phyloP scores from a whole-genome alignment of 2,888 invertebrate species.

The Drosophila emarginata region DNA sequence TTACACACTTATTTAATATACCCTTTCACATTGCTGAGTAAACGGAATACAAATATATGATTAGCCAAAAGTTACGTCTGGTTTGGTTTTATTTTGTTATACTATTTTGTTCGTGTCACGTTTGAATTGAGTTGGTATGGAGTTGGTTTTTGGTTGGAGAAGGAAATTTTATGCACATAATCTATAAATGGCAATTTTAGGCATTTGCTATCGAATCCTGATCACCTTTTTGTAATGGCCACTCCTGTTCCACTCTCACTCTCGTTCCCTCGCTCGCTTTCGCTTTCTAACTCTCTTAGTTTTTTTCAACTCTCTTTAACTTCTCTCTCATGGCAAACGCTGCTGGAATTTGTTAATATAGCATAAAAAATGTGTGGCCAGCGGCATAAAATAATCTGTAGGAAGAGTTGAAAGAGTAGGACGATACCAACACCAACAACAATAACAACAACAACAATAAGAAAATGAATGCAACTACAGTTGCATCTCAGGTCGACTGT shows the following conservation, averaged over 20 bases:
- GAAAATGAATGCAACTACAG: conserved; percentile 14
- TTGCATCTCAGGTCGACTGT: conserved; percentile 48
- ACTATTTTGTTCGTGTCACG: conserved; percentile 41
- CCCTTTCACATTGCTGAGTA: neutral
- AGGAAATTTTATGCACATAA: conserved; percentile 53
- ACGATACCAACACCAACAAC: conserved; percentile 40
- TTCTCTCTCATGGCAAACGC: neutral
- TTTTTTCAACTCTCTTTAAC: neutral
- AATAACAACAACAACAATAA: conserved; percentile 13
- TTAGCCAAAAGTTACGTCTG: conserved; percentile 36
- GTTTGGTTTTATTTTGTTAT: conserved; percentile 24
- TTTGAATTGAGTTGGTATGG: conserved; percentile 38
- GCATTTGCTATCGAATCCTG: conserved; percentile 32
- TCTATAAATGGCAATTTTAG: conserved; percentile 57
- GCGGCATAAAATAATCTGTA: conserved; percentile 17
- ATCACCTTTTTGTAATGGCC: conserved; percentile 31
- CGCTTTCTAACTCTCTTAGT: neutral
- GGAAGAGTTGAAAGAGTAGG: conserved; percentile 30
- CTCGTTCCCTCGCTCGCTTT: neutral
- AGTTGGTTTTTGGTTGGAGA: conserved; percentile 6
- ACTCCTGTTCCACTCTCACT: conserved; percentile 38
- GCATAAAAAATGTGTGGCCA: conserved; percentile 38
- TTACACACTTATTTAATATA: neutral
- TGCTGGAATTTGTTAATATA: conserved; percentile 54
- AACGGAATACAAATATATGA: conserved; percentile 19